Evolutionary conservation across 2,888 invertebrate species (phyloP).

Genomic region (Meliscaeva auricollis): DNA sequence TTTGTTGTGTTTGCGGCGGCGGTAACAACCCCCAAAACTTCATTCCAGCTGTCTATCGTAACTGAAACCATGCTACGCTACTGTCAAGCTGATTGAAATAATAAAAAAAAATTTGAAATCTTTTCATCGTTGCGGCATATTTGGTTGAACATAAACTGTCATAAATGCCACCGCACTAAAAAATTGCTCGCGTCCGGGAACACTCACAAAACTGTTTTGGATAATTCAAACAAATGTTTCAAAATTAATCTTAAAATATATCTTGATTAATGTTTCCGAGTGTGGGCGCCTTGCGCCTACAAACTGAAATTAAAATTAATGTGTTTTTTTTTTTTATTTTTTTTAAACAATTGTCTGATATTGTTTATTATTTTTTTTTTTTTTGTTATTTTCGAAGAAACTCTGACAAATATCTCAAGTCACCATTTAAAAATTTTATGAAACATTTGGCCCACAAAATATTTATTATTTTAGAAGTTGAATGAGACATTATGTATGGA

Average conservation of each 20-base stretch:
- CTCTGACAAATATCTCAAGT: neutral
- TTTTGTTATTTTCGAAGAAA: neutral
- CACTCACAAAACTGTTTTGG: slow-evolving; percentile 31
- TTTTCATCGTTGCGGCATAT: slow-evolving; percentile 3
- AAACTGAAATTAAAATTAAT: slow-evolving; percentile 2
- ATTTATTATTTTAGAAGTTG: too few relatives aligned
- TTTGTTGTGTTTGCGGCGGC: too few relatives aligned
- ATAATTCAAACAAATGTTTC: slow-evolving; percentile 55
- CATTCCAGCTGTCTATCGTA: too few relatives aligned
- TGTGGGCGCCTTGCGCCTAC: slow-evolving; percentile 32
- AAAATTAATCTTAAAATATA: slow-evolving; percentile 35
- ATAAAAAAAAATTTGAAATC: neutral
- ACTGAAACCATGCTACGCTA: too few relatives aligned
- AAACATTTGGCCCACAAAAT: too few relatives aligned
- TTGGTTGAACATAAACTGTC: slow-evolving; percentile 9
- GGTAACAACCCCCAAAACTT: too few relatives aligned
- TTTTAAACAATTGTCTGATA: slow-evolving; percentile 12
- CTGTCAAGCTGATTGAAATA: neutral
- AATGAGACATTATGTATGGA: too few relatives aligned
- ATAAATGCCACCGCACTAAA: neutral
- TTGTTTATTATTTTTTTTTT: neutral
- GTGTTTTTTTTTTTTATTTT: neutral
- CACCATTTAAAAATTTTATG: neutral
- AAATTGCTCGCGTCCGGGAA: neutral
- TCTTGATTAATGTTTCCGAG: slow-evolving; percentile 60